A percentile compares a stretch with the other conserved stretches of the same genome.
Conservation (phyloP, 1,140 invertebrate species). For the Drosophila arizonae region DNA sequence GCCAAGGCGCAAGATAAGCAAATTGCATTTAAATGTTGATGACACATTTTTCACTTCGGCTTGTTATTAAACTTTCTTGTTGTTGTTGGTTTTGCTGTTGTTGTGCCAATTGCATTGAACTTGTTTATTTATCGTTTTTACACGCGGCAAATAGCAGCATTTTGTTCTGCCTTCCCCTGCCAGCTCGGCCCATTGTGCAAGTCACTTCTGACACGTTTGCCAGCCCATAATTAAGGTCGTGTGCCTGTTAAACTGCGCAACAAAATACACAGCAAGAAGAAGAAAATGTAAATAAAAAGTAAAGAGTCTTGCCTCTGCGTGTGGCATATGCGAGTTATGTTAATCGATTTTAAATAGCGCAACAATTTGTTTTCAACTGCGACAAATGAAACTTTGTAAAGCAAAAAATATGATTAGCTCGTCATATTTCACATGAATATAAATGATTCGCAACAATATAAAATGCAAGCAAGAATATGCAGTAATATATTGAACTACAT, state of each 20-base stretch:
- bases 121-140: constrained; percentile 46
- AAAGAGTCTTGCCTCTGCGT: neutral
- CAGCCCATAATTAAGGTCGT: constrained; percentile 61
- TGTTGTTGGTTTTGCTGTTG: constrained; percentile 4
- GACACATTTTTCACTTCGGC: constrained; percentile 36
- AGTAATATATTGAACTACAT: too few species aligned
- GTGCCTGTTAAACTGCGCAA: constrained; percentile 38
- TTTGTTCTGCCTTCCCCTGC: neutral
- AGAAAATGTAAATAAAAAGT: neutral
- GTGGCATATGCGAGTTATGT: neutral
- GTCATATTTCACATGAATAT: neutral
- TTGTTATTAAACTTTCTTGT: constrained; percentile 18
- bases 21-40: constrained; percentile 45
- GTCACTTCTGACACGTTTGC: constrained; percentile 27
- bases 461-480: neutral
- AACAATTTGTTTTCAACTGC: neutral
- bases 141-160: neutral
- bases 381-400: neutral
- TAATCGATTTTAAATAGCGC: constrained; percentile 8
- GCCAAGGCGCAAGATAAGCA: constrained; percentile 51
- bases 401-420: neutral
- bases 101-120: constrained; percentile 63
- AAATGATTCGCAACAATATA: neutral
- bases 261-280: neutral
- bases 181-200: constrained; percentile 12